phyloP scores from a whole-genome alignment of 2,113 vertebrate species.

The Marcusenius ussheri region DNA sequence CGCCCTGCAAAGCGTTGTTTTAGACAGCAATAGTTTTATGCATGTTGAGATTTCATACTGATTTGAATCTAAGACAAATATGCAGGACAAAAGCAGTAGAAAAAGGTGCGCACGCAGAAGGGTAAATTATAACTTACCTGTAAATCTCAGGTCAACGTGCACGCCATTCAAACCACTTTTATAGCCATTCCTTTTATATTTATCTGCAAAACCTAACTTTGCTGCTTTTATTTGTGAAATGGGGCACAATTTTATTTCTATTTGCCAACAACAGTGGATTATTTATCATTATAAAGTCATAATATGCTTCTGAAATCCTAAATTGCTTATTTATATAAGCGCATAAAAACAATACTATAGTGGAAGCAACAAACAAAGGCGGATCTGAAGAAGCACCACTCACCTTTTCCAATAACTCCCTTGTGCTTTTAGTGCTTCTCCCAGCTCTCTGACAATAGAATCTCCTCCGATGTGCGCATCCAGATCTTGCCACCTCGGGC shows the following conservation, averaged over 20 bases:
- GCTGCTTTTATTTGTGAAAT: not conserved
- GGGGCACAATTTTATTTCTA: not conserved
- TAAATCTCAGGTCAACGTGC: not conserved
- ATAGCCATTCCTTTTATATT: not conserved
- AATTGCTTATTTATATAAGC: not conserved
- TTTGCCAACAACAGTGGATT: not conserved
- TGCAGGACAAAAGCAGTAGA: not conserved
- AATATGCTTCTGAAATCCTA: not conserved
- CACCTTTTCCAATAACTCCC: constrained; percentile 27
- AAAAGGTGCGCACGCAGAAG: not conserved
- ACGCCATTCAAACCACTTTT: not conserved
- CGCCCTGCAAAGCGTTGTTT: not conserved
- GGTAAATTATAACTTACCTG: not conserved
- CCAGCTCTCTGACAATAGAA: constrained; percentile 23
- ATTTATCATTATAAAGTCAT: not conserved
- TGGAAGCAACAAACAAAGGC: not conserved
- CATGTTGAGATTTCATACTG: not conserved
- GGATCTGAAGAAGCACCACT: not conserved
- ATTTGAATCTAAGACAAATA: not conserved
- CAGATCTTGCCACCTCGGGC: not conserved
- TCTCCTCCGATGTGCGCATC: constrained; percentile 14
- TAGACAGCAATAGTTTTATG: not conserved
- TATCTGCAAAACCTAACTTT: not conserved
- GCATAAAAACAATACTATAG: not conserved
- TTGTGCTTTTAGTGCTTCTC: constrained; percentile 10